Percentiles rank a stretch among this genome's conserved stretches.
These are phyloP conservation scores for Orchestia grillus DNA, from an alignment of 1,140 invertebrate genomes.

Conservation along the genomic window DNA sequence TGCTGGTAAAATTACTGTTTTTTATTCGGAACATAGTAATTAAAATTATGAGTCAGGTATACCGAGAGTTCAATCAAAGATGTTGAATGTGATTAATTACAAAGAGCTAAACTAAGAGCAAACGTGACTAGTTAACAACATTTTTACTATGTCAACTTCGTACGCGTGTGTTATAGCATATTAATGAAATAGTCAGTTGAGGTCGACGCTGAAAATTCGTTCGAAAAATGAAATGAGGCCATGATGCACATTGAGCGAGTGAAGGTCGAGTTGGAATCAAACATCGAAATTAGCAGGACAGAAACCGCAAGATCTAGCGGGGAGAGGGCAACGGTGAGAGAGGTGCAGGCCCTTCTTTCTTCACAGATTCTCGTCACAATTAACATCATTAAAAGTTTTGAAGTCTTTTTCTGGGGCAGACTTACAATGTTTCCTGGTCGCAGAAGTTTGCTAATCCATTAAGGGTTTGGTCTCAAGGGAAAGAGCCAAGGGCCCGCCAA, in stretches of 20 bases:
- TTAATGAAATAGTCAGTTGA: no score
- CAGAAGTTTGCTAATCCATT: constrained; percentile 48
- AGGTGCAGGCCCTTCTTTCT: constrained; percentile 3
- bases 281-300: neutral
- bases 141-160: neutral
- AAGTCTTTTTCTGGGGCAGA: constrained; percentile 5
- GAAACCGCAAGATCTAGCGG: neutral
- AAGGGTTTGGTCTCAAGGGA: constrained; percentile 45
- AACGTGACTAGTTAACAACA: neutral
- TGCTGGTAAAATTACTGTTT: neutral
- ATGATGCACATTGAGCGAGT: neutral
- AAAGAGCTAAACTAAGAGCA: neutral
- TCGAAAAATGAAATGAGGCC: neutral
- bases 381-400: constrained; percentile 51
- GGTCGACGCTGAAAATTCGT: neutral
- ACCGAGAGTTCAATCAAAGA: neutral
- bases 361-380: constrained; percentile 50
- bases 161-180: neutral
- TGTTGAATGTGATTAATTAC: neutral
- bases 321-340: neutral
- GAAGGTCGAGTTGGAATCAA: no score
- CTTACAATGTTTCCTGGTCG: constrained; percentile 34
- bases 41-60: neutral
- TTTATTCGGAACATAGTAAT: neutral
- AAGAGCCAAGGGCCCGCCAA: constrained; percentile 46